These are phyloP conservation scores for Xylota segnis DNA, from an alignment of 2,888 invertebrate species.

Conservation along the genomic window DNA sequence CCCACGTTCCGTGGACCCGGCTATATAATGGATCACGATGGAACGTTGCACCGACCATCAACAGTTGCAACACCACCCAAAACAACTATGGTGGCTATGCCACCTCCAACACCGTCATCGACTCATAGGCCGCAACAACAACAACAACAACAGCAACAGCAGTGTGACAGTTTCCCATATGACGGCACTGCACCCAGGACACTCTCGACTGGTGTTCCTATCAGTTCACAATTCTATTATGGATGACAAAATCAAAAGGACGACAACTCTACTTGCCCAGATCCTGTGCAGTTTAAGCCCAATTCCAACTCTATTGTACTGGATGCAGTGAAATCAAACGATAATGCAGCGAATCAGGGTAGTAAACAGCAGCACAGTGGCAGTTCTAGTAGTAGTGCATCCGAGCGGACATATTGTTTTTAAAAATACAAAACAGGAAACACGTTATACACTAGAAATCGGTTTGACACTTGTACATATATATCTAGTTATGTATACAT, in stretches of 20 bases:
- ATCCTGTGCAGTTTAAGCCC: conserved; percentile 44
- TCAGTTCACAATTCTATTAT: conserved; percentile 83
- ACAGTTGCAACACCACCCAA: conserved; percentile 80
- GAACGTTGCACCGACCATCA: conserved; percentile 81
- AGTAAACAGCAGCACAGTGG: conserved; percentile 59
- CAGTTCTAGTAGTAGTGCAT: conserved; percentile 72
- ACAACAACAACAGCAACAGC: conserved; percentile 80
- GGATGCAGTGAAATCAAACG: conserved; percentile 66
- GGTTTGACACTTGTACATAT: conserved; percentile 61
- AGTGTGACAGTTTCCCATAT: conserved; percentile 79
- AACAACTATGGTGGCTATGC: conserved; percentile 59
- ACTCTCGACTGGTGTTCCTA: conserved; percentile 83
- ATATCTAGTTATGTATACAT: conserved; percentile 42
- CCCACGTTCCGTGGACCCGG: conserved; percentile 82
- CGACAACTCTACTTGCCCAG: conserved; percentile 37
- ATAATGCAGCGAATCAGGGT: conserved; percentile 54
- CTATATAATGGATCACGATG: conserved; percentile 82
- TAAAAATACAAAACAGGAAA: conserved; percentile 42
- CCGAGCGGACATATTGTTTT: conserved; percentile 77
- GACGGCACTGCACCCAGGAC: conserved; percentile 84
- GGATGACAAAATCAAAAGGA: conserved; percentile 82
- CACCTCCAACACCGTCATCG: conserved; percentile 72
- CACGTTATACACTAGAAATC: conserved; percentile 14
- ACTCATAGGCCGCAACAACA: conserved; percentile 79
- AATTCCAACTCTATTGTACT: conserved; percentile 66